phyloP scores from a whole-genome alignment of 2,888 invertebrate species.

The Amblyjoppa proteus region DNA sequence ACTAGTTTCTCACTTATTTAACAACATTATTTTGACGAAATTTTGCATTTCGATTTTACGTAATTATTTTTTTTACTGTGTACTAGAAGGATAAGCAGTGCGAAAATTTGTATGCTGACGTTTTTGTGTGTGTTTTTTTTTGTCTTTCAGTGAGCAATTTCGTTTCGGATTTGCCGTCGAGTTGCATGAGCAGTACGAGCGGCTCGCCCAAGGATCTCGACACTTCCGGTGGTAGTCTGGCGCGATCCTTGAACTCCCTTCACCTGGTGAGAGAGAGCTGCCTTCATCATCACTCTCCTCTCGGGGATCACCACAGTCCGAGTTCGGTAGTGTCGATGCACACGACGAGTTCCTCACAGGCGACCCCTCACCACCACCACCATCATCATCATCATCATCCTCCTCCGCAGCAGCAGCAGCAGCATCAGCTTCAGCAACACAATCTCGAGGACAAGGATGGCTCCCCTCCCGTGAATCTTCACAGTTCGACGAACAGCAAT shows the following conservation, averaged over 20 bases:
- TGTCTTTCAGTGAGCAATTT: constrained; percentile 78
- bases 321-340: constrained; percentile 75
- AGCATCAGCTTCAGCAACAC: constrained; percentile 63
- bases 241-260: constrained; percentile 71
- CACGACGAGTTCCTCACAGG: constrained; percentile 72
- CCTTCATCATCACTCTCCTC: constrained; percentile 71
- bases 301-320: constrained; percentile 73
- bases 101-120: neutral
- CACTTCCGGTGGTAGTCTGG: constrained; percentile 68
- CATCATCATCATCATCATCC: constrained; percentile 32
- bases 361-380: constrained; percentile 62
- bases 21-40: no score
- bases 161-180: constrained; percentile 77
- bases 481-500: constrained; percentile 76
- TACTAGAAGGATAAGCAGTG: neutral
- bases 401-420: constrained; percentile 2
- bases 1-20: no score
- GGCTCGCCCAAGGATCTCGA: constrained; percentile 76
- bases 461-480: constrained; percentile 73
- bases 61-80: neutral
- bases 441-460: constrained; percentile 75
- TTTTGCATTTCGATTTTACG: neutral
- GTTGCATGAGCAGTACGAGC: constrained; percentile 74
- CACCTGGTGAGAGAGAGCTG: constrained; percentile 65
- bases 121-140: neutral